These are phyloP conservation scores for Noctua janthe DNA, from an alignment of 2,888 invertebrate species.

Conservation along the genomic window DNA sequence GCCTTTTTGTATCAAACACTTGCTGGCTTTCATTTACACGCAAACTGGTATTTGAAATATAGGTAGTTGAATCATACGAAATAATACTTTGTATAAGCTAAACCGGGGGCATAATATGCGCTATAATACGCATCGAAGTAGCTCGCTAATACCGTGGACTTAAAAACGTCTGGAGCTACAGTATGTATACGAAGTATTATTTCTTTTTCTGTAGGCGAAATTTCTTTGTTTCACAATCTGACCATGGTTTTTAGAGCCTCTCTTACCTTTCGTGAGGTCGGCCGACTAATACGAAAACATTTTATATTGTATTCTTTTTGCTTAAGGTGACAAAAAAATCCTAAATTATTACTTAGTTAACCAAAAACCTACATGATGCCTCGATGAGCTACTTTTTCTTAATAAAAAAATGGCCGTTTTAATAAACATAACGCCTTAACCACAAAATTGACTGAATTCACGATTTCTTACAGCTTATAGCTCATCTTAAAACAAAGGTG, in stretches of 20 bases:
- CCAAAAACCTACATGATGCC: not conserved
- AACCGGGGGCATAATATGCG: not conserved
- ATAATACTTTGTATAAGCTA: not conserved
- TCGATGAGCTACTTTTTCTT: slow-evolving; percentile 24
- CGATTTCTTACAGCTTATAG: slow-evolving; percentile 42
- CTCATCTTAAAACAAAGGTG: slow-evolving; percentile 28
- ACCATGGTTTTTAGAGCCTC: not conserved
- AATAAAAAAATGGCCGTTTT: slow-evolving; percentile 21
- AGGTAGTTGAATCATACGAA: not conserved
- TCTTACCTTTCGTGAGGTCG: not conserved
- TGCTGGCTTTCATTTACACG: not conserved
- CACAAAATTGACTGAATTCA: slow-evolving; percentile 37
- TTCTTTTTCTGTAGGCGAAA: not conserved
- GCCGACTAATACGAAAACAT: slow-evolving; percentile 6
- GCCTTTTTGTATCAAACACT: not conserved
- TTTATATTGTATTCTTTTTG: not conserved
- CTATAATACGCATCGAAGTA: not conserved
- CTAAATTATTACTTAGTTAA: slow-evolving; percentile 11
- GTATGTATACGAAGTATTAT: not conserved
- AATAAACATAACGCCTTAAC: slow-evolving; percentile 31
- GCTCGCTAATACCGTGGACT: not conserved
- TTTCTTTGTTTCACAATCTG: no score
- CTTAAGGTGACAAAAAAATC: slow-evolving; percentile 9
- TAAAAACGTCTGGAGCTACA: not conserved
- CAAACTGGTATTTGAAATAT: not conserved